phyloP scores from a whole-genome alignment of 2,113 vertebrate genomes.

The Phoenicopterus ruber region DNA sequence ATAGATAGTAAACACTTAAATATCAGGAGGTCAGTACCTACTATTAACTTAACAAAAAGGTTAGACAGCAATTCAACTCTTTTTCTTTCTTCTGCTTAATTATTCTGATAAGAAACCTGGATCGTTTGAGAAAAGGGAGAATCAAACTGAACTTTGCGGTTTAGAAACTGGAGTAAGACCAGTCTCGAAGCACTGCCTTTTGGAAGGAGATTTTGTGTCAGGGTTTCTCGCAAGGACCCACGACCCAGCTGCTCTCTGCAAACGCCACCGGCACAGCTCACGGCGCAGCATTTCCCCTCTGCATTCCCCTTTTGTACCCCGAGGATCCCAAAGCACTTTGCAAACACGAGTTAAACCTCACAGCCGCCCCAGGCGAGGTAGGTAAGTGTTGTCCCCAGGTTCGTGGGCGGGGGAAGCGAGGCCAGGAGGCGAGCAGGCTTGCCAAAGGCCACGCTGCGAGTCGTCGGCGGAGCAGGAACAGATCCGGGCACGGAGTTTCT shows the following conservation, averaged over 20 bases:
- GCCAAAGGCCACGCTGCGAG: background rate
- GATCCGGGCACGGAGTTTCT: rapidly evolving
- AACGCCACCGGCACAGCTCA: background rate
- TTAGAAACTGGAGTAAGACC: background rate
- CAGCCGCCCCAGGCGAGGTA: constrained; percentile 27
- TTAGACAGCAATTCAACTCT: constrained; percentile 64
- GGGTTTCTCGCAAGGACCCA: background rate
- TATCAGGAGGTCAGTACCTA: constrained; percentile 80
- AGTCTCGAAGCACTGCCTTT: background rate
- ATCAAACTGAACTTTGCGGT: background rate
- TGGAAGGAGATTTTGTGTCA: background rate
- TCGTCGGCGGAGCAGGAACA: rapidly evolving
- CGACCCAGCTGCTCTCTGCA: background rate
- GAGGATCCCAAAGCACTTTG: constrained; percentile 1
- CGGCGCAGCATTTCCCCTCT: background rate
- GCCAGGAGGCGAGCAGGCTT: background rate
- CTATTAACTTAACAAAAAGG: constrained; percentile 73
- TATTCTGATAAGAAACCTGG: background rate
- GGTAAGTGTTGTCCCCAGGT: background rate
- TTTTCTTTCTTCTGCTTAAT: background rate
- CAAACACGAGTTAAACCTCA: background rate
- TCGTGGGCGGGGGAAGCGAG: background rate
- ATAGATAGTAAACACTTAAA: constrained; percentile 84
- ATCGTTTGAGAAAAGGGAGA: constrained; percentile 2
- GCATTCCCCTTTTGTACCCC: background rate